These are phyloP conservation scores for Thamnophis elegans DNA, from an alignment of 2,797 vertebrate species.

Conservation along the genomic window DNA sequence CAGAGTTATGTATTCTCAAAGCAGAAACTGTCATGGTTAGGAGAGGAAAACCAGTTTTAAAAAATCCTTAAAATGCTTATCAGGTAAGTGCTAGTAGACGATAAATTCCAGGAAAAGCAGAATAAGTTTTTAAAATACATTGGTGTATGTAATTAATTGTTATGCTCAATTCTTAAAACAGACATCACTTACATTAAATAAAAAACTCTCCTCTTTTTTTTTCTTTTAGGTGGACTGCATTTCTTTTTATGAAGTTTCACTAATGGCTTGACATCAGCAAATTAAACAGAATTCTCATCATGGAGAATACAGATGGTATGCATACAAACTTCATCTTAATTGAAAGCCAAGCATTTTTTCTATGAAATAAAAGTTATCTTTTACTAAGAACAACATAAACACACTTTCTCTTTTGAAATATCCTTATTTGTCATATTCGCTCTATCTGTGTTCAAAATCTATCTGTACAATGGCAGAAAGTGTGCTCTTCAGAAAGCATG, in stretches of 20 bases:
- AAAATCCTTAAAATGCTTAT: constrained; percentile 35
- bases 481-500: background rate
- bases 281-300: constrained; percentile 34
- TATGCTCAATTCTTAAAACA: background rate
- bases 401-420: background rate
- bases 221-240: constrained; percentile 46
- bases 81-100: background rate
- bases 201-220: background rate
- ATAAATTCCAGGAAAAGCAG: background rate
- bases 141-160: background rate
- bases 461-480: background rate
- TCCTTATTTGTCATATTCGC: background rate
- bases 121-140: background rate
- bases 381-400: constrained; percentile 32
- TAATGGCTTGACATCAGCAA: constrained; percentile 39
- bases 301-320: constrained; percentile 77
- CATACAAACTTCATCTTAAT: background rate
- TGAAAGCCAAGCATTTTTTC: background rate
- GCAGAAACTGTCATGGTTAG: constrained; percentile 17
- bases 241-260: constrained; percentile 57
- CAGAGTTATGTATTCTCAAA: constrained; percentile 4
- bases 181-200: background rate
- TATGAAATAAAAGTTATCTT: constrained; percentile 6
- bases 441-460: background rate
- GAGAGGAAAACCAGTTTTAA: constrained; percentile 35